Evolutionary conservation across 35 echinoderm and acorn worm genomes (phyloP).

Genomic region (Acanthaster planci): DNA sequence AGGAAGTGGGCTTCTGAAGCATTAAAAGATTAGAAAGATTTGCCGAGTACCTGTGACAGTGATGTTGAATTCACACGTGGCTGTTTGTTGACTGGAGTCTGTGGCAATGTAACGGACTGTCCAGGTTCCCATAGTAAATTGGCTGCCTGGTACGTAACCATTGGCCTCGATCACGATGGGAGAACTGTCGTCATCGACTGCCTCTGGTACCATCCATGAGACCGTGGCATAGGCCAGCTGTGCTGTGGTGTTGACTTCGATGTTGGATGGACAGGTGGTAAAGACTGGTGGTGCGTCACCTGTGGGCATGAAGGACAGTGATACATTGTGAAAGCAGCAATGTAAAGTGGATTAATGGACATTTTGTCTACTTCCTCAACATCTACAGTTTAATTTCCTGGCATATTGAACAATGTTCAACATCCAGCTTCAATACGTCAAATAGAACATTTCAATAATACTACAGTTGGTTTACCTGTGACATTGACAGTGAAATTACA

Average conservation of each 20-base stretch:
- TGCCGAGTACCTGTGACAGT: slow-evolving; percentile 13
- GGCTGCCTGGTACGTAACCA: not conserved
- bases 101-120: slow-evolving; percentile 27
- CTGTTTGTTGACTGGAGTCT: not conserved
- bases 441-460: too few species aligned
- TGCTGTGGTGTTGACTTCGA: slow-evolving; percentile 6
- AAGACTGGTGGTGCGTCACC: slow-evolving; percentile 35
- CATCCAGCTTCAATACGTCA: too few species aligned
- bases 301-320: not conserved
- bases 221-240: not conserved
- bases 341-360: too few species aligned
- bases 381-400: too few species aligned
- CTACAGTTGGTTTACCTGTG: not conserved
- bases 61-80: slow-evolving; percentile 17
- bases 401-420: too few species aligned
- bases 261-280: slow-evolving; percentile 23
- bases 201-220: slow-evolving; percentile 23
- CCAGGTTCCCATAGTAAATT: slow-evolving; percentile 28
- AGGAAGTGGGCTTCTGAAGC: too few species aligned
- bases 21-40: too few species aligned
- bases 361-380: too few species aligned
- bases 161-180: not conserved
- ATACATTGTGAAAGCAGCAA: too few species aligned
- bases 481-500: slow-evolving; percentile 31
- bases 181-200: not conserved